A percentile compares a stretch with the other conserved stretches of the same genome.
These are phyloP conservation scores for Mustela lutreola DNA, from an alignment of 2,113 vertebrate species.

Conservation along the genomic window DNA sequence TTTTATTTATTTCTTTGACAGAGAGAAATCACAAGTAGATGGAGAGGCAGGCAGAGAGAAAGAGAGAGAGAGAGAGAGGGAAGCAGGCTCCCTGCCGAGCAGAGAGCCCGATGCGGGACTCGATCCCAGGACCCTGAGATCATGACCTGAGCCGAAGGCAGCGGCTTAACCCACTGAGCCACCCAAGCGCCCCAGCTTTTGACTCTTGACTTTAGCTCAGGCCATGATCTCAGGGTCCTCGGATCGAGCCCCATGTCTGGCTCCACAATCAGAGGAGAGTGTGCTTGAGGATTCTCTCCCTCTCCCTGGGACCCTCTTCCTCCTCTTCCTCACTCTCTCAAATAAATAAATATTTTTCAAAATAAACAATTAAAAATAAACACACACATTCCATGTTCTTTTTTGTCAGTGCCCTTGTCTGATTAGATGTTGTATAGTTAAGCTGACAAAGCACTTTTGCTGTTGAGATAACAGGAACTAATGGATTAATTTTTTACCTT, in stretches of 20 bases:
- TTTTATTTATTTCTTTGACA: too few relatives aligned
- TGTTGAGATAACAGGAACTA: not conserved
- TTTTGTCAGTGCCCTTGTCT: not conserved
- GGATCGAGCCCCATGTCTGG: not conserved
- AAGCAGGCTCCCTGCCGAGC: too few relatives aligned
- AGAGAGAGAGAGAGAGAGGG: too few relatives aligned
- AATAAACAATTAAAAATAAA: not conserved
- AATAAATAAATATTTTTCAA: not conserved
- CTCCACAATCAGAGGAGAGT: not conserved
- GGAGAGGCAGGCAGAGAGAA: too few relatives aligned
- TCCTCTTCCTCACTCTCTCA: not conserved
- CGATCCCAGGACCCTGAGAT: too few relatives aligned
- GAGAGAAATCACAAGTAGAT: too few relatives aligned
- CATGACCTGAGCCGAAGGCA: too few relatives aligned
- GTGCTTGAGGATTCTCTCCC: not conserved
- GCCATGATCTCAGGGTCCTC: not conserved
- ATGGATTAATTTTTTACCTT: slow-evolving; percentile 13
- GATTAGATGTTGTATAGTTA: not conserved
- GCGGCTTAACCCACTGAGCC: too few relatives aligned
- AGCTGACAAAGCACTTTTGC: not conserved
- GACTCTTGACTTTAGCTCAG: not conserved
- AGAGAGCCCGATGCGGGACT: too few relatives aligned
- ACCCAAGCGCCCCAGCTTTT: not conserved
- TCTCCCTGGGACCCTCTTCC: not conserved
- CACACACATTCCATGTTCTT: not conserved